phyloP scores from a whole-genome alignment of 2,797 vertebrate species.

The Siniperca scherzeri region DNA sequence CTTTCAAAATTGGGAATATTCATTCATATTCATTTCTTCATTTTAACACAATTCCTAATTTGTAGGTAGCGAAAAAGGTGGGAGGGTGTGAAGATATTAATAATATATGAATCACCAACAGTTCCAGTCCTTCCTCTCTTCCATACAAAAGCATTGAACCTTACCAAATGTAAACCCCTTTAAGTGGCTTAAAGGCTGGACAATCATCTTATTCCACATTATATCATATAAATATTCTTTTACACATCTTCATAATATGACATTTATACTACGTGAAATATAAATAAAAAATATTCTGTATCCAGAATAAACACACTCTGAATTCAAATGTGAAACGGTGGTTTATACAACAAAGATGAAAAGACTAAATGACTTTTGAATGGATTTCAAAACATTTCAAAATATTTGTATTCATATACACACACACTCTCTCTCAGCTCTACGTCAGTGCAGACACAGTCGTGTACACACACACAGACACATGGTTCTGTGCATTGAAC shows the following conservation, averaged over 20 bases:
- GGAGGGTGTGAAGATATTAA: background rate
- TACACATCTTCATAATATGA: background rate
- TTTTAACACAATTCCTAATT: background rate
- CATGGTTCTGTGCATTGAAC: no score
- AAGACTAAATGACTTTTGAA: background rate
- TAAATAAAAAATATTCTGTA: background rate
- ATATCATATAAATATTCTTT: background rate
- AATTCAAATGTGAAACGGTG: no score
- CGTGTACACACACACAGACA: background rate
- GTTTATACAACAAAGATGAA: no score
- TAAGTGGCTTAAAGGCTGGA: no score
- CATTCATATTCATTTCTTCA: no score
- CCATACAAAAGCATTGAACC: background rate
- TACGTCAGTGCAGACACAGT: background rate
- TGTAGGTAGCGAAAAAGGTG: background rate
- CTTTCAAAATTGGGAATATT: background rate
- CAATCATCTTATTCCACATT: background rate
- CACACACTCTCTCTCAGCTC: background rate
- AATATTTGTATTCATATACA: background rate
- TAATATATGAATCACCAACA: background rate
- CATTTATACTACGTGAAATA: background rate
- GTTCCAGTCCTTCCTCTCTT: background rate
- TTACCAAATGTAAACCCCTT: background rate
- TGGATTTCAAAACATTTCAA: background rate
- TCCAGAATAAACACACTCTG: background rate